Conservation (phyloP, 1,140 invertebrate species). For the Hermetia illucens region DNA sequence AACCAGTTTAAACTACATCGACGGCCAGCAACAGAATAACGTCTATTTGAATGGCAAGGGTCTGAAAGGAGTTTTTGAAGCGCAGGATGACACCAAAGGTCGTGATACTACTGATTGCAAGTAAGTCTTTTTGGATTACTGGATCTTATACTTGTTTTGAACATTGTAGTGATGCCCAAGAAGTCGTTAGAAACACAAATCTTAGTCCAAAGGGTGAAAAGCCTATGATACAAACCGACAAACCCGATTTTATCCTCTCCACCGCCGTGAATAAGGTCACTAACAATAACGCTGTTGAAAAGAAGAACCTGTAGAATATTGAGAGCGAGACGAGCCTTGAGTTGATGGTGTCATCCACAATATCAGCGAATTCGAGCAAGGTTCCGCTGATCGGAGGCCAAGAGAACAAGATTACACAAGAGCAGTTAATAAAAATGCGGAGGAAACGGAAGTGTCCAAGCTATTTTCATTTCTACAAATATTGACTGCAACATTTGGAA, state of each 20-base stretch:
- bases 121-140: too few species aligned
- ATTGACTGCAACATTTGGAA: slow-evolving; percentile 91
- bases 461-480: slow-evolving; percentile 93
- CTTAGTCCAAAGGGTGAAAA: too few species aligned
- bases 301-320: slow-evolving; percentile 10
- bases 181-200: too few species aligned
- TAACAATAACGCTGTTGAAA: not conserved
- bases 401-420: slow-evolving; percentile 16
- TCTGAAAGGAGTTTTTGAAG: slow-evolving; percentile 14
- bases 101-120: too few species aligned
- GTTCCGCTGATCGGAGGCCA: slow-evolving; percentile 48
- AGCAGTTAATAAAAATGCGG: slow-evolving; percentile 12
- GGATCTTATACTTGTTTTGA: too few species aligned
- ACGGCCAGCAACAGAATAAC: slow-evolving; percentile 33
- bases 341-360: slow-evolving; percentile 30
- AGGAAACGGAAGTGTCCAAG: slow-evolving; percentile 40
- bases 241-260: not conserved
- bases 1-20: slow-evolving; percentile 42
- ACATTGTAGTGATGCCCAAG: too few species aligned
- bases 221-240: too few species aligned
- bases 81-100: too few species aligned
- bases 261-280: not conserved
- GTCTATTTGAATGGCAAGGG: slow-evolving; percentile 15
- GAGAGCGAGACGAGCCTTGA: slow-evolving; percentile 6
- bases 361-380: slow-evolving; percentile 59